Evolutionary conservation across 30 jellyfish, hydroid and myxozoan genomes (phyloP).

Genomic region (Pseudorhiza aurosa): DNA sequence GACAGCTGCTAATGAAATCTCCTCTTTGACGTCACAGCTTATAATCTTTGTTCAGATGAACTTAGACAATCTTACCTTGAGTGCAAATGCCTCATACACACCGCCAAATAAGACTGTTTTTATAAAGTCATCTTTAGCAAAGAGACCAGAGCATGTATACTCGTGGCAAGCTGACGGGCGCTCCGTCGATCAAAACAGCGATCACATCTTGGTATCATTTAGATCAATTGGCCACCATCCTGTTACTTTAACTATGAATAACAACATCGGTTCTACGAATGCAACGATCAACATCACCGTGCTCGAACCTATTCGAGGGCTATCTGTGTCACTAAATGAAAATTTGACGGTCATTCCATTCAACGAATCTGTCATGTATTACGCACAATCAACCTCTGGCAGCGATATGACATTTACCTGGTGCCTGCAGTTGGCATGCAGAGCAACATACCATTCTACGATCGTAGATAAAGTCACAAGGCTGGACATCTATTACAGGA

Average conservation of each 20-base stretch:
- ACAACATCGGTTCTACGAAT: slow-evolving; percentile 21
- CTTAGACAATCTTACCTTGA: background rate
- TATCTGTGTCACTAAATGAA: background rate
- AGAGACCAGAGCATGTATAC: slow-evolving; percentile 38
- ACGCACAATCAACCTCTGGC: slow-evolving; percentile 39
- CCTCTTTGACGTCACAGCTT: background rate
- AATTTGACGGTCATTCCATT: slow-evolving; percentile 4
- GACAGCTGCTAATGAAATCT: slow-evolving; percentile 48
- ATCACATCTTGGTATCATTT: background rate
- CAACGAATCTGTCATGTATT: slow-evolving; percentile 35
- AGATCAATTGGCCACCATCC: background rate
- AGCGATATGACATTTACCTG: slow-evolving; percentile 45
- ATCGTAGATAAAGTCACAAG: background rate
- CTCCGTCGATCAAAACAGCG: background rate
- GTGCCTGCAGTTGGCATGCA: background rate
- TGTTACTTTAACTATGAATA: slow-evolving; percentile 15
- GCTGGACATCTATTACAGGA: background rate
- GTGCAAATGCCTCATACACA: slow-evolving; percentile 7
- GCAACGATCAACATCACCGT: slow-evolving; percentile 8
- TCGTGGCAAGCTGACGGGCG: slow-evolving; percentile 18
- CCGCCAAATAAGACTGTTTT: slow-evolving; percentile 2
- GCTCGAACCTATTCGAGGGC: slow-evolving; percentile 34
- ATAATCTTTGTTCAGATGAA: slow-evolving; percentile 12
- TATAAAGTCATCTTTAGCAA: slow-evolving; percentile 7
- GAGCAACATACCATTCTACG: background rate